Evolutionary conservation across 2,888 invertebrate genomes (phyloP).

Genomic region (Pogonocherus hispidulus): DNA sequence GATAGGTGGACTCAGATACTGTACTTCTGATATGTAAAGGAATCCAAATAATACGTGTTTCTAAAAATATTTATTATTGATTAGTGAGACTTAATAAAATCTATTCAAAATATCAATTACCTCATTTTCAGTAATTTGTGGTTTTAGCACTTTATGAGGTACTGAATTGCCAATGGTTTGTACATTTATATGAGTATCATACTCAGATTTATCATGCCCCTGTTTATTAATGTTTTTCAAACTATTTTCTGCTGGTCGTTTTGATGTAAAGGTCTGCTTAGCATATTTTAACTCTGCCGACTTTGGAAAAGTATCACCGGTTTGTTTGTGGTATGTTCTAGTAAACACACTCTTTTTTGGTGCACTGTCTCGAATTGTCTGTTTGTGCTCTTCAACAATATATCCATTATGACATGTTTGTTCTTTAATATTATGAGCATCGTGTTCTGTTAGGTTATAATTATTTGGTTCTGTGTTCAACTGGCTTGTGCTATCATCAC

Average conservation of each 20-base stretch:
- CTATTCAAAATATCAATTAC: conserved; percentile 8
- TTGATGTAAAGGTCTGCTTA: neutral
- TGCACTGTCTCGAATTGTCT: neutral
- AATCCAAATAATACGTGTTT: conserved; percentile 69
- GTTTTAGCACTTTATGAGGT: neutral
- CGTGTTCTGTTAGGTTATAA: neutral
- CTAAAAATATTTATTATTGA: conserved; percentile 53
- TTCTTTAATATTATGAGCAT: conserved; percentile 14
- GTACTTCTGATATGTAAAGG: conserved; percentile 70
- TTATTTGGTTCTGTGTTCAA: neutral
- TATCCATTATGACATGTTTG: neutral
- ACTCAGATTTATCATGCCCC: neutral
- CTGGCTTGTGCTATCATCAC: conserved; percentile 47
- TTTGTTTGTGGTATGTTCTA: neutral
- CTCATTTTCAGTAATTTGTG: conserved; percentile 28
- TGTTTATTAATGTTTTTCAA: neutral
- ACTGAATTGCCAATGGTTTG: neutral
- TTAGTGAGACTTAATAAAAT: neutral
- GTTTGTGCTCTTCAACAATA: neutral
- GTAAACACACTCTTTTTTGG: neutral
- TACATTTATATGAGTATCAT: neutral
- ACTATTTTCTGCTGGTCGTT: neutral
- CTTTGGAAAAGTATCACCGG: neutral
- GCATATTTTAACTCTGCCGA: neutral
- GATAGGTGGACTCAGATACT: conserved; percentile 63